Base-by-base conservation (phyloP, 2,888 invertebrate genomes). In the Drosophila testacea region DNA sequence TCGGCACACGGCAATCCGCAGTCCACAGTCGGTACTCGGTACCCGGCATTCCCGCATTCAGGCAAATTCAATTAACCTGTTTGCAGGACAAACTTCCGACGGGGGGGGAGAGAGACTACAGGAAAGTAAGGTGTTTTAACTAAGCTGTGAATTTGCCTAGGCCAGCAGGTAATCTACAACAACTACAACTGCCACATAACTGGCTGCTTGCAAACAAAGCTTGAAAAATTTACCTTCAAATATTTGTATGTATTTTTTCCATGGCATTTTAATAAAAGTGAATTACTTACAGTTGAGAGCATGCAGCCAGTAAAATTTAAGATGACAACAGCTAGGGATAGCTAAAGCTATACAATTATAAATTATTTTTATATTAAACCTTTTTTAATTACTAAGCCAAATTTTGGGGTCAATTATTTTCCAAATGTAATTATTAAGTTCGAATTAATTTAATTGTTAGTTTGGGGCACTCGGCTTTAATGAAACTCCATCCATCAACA, bases 11-110 rank as follows among this genome's bases (percentile, higher is more conserved):
- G 32, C 11, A 38, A 39, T 13, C 27, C 1, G 28, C 13, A n/a
- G 1, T n/a, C 10, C 10, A 16, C 41, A n/a, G 22, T 39, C 9
- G 32, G 7, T 7, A 13, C n/a, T 36, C 38, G 6, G n/a, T 13
- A 4, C 7, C 41, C 39, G 11, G 7, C 41, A 42, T 42, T 44
- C 16, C 61, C 71, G 47, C 77, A 83, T 73, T 78, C 62, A 66
- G 71, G 66, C 52, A 83, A 86, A 83, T 69, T 76, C 82, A 83
- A 86, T 83, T 86, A 81, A 83, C 79, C 68, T 83, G 81, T 72
- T 83, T 86, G 79, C 56, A 47, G 74, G 46, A 67, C 60, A 46
- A 64, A 64, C 6, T 47, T 63, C 63, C 63, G 46, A 13, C 28
- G 47, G 71, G 52, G 71, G 52, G 48, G 38, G 5, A 10, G 11